Evolutionary conservation across 2,113 vertebrate genomes (phyloP).

Genomic region (Sceloporus undulatus): DNA sequence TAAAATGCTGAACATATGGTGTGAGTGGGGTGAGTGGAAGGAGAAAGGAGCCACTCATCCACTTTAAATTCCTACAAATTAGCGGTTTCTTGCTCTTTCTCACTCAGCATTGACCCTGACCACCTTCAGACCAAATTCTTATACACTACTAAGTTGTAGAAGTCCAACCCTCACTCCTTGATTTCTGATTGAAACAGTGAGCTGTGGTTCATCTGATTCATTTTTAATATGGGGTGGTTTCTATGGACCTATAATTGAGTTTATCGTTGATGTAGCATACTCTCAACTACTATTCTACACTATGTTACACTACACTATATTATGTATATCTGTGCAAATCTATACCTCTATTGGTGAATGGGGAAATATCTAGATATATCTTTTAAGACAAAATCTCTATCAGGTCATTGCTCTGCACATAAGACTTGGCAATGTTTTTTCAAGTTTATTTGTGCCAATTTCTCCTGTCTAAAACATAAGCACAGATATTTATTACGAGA

Average conservation of each 20-base stretch:
- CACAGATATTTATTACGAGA: constrained; percentile 1
- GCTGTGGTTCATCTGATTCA: no score
- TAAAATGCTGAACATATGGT: no score
- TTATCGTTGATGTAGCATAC: background rate
- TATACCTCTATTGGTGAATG: background rate
- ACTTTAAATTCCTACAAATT: no score
- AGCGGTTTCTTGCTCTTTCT: no score
- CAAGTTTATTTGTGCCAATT: background rate
- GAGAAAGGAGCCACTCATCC: no score
- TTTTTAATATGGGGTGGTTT: no score
- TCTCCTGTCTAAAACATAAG: background rate
- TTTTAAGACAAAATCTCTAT: background rate
- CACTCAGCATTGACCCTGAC: no score
- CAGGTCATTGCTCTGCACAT: background rate
- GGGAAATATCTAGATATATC: background rate
- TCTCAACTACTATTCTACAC: background rate
- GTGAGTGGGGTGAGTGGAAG: no score
- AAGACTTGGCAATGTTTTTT: background rate
- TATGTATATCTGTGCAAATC: background rate
- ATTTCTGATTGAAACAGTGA: no score
- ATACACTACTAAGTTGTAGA: no score
- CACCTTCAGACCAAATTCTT: no score
- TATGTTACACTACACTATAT: background rate
- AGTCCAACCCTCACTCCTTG: no score
- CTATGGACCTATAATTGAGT: background rate